These are phyloP conservation scores for Malthinus flaveolus DNA, from an alignment of 2,888 invertebrate species.

Conservation along the genomic window DNA sequence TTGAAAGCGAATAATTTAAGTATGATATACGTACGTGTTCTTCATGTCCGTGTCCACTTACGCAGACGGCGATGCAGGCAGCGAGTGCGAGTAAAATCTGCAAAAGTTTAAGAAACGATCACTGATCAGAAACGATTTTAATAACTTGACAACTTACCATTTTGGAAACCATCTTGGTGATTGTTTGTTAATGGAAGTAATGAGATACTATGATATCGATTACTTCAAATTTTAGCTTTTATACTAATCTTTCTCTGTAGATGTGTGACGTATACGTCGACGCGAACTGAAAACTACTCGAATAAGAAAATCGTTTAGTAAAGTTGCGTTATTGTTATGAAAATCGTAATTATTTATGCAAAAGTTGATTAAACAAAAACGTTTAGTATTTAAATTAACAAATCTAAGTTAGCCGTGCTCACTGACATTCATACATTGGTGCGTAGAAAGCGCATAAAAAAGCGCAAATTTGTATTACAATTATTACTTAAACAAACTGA, in stretches of 20 bases:
- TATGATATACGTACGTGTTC: background rate
- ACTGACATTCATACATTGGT: too few species aligned
- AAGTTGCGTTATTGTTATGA: constrained; percentile 10
- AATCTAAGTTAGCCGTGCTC: too few species aligned
- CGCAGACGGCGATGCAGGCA: background rate
- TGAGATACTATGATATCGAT: constrained; percentile 1
- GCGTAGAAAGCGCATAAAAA: too few species aligned
- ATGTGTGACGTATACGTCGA: background rate
- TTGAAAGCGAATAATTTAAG: too few species aligned
- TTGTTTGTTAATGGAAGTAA: background rate
- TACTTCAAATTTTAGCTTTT: background rate
- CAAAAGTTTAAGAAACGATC: background rate
- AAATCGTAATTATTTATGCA: constrained; percentile 11
- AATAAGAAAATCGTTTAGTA: background rate
- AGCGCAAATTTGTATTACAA: too few species aligned
- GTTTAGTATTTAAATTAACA: background rate
- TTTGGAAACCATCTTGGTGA: background rate
- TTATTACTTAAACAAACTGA: background rate
- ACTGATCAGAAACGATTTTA: background rate
- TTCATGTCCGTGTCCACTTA: background rate
- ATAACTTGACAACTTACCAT: constrained; percentile 2
- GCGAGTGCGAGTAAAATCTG: background rate
- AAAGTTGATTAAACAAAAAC: constrained; percentile 3
- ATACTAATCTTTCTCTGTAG: background rate
- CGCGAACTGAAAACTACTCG: background rate